phyloP scores from a whole-genome alignment of 2,113 vertebrate genomes.

The Tupaia chinensis region DNA sequence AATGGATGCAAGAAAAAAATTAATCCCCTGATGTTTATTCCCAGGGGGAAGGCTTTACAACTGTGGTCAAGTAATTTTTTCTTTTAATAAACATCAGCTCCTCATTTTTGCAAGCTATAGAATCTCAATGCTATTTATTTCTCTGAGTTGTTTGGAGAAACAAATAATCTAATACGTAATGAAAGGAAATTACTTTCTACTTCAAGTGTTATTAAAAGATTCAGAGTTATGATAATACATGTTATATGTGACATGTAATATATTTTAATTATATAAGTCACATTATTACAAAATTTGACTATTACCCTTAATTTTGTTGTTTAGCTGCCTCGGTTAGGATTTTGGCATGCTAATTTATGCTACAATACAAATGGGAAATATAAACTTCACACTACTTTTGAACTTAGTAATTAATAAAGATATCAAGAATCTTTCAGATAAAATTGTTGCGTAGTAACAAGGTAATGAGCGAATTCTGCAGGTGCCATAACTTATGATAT shows the following conservation, averaged over 20 bases:
- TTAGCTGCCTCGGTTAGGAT: neutral
- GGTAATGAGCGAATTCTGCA: neutral
- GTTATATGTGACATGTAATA: neutral
- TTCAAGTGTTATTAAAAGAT: neutral
- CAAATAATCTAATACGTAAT: neutral
- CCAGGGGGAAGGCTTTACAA: neutral
- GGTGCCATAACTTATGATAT: neutral
- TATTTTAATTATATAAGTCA: neutral
- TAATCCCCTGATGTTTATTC: too few relatives aligned
- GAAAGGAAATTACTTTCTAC: neutral
- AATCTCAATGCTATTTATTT: neutral
- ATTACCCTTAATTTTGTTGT: neutral
- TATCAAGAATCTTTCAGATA: neutral
- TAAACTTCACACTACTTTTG: neutral
- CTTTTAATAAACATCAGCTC: neutral
- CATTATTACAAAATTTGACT: neutral
- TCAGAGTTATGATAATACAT: neutral
- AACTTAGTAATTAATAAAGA: neutral
- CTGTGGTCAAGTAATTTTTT: neutral
- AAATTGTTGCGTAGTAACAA: neutral
- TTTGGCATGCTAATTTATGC: neutral
- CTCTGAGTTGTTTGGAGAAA: neutral
- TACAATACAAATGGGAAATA: neutral
- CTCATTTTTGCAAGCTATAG: neutral
- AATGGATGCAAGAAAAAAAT: neutral